Base-by-base conservation (phyloP, 2,113 vertebrate species). In the Stictonetta naevosa region DNA sequence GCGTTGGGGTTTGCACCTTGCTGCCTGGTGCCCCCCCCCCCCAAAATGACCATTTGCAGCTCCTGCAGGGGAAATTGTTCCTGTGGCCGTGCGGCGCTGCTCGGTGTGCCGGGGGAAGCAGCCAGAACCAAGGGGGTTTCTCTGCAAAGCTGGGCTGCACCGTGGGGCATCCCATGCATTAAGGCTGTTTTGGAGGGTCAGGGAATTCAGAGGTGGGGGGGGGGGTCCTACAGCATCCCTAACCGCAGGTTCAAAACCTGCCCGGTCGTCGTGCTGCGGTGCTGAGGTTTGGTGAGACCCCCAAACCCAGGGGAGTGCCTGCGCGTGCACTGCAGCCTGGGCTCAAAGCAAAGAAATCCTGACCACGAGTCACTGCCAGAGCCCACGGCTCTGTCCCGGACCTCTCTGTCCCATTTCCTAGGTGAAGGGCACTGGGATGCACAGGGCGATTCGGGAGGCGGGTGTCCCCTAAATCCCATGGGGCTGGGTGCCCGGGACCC, bases 361-460 rank as follows among this genome's bases (percentile, higher is more conserved):
- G 60, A 63, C 16, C 16, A 28, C 81, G 56, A 73, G 38, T 36
- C 68, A 29, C 1, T 22, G 2, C 14, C 85, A 63, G 58, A 17
- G 63, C 6, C 11, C 20, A 0, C 6, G 1, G 13, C 50, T 11
- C 14, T 28, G 42, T 33, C 74, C 79, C 52, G 22, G 50, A 22
- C 66, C 89, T 36, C 48, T 31, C 59, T 5, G 4, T 48, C 48
- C 34, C 12, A 1, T 60, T 60, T 50, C 13, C 63, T 4, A 36
- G 42, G 28, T 0, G 0, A 23, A 5, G 4, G 72, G 5, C 56
- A 6, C 23, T 42, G 0, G 0, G 63, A 21, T 28, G 31, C 58
- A 14, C 23, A 8, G 26, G 80, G 31, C 40, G 19, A 5, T 18
- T 23, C 0, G 3, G 77, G 58, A 9, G 6, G 5, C 7, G 0